Evolutionary conservation across 2,888 invertebrate species (phyloP).

Genomic region (Cheilosia variabilis): DNA sequence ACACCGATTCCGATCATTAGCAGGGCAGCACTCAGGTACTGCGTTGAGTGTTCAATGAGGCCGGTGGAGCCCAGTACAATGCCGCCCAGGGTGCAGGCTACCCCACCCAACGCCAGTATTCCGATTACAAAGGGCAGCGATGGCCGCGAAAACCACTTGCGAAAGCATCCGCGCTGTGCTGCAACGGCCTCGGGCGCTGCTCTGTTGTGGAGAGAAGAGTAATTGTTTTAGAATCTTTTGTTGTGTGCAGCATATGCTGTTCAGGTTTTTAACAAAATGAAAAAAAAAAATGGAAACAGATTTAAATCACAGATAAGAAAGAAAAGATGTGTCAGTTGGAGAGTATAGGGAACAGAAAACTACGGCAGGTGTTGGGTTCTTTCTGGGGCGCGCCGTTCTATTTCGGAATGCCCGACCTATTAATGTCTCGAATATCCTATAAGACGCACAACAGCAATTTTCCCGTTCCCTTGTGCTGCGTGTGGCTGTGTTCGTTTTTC

Average conservation of each 20-base stretch:
- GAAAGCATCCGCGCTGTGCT: conserved; percentile 77
- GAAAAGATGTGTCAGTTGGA: conserved; percentile 36
- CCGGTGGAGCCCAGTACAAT: conserved; percentile 83
- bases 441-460: conserved; percentile 42
- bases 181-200: conserved; percentile 66
- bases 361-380: conserved; percentile 65
- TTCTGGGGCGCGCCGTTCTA: conserved; percentile 49
- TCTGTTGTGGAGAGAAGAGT: conserved; percentile 36
- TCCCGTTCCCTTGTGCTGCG: conserved; percentile 1
- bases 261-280: conserved; percentile 52
- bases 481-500: conserved; percentile 49
- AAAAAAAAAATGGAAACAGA: neutral
- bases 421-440: conserved; percentile 59
- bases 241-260: conserved; percentile 61
- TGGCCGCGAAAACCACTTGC: conserved; percentile 82
- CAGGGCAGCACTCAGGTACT: conserved; percentile 82
- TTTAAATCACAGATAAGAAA: conserved; percentile 54
- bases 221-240: conserved; percentile 42
- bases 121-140: conserved; percentile 83
- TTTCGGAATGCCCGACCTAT: conserved; percentile 60
- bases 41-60: conserved; percentile 82
- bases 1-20: conserved; percentile 89
- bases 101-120: conserved; percentile 82
- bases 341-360: conserved; percentile 11
- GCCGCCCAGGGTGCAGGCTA: conserved; percentile 82